phyloP scores from a whole-genome alignment of 53 echinoderm and acorn worm species.

The Mesocentrotus franciscanus region DNA sequence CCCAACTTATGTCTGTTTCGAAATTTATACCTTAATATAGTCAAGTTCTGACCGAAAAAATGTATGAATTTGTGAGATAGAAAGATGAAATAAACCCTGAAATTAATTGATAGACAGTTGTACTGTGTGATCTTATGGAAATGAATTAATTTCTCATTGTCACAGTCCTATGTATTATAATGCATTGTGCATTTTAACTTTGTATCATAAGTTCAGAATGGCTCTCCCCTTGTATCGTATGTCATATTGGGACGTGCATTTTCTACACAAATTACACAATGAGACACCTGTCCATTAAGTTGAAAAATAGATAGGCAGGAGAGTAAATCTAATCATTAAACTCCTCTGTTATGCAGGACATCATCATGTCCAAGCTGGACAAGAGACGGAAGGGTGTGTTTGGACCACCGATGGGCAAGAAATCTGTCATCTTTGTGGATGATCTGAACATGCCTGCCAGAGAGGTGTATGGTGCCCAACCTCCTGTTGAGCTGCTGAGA shows the following conservation, averaged over 20 bases:
- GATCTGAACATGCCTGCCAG: slow-evolving; percentile 99
- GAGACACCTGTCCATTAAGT: not conserved
- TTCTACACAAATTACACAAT: not conserved
- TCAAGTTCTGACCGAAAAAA: no score
- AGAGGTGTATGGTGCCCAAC: slow-evolving; percentile 96
- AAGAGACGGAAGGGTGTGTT: slow-evolving; percentile 96
- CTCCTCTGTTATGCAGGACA: slow-evolving; percentile 69
- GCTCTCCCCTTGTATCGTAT: not conserved
- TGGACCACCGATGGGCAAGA: slow-evolving; percentile 98
- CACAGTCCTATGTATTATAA: not conserved
- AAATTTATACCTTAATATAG: not conserved
- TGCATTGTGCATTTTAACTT: not conserved
- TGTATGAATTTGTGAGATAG: not conserved
- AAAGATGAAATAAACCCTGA: not conserved
- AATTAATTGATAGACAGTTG: not conserved
- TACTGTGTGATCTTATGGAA: not conserved
- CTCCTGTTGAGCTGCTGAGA: slow-evolving; percentile 95
- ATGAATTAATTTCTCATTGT: not conserved
- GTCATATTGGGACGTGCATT: not conserved
- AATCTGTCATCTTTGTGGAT: slow-evolving; percentile 98
- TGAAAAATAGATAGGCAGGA: not conserved
- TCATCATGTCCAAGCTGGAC: slow-evolving; percentile 99
- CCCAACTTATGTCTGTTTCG: not conserved
- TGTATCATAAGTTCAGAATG: not conserved
- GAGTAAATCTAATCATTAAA: not conserved